Evolutionary conservation across 2,113 vertebrate species (phyloP).

Genomic region (Nesospiza acunhae): DNA sequence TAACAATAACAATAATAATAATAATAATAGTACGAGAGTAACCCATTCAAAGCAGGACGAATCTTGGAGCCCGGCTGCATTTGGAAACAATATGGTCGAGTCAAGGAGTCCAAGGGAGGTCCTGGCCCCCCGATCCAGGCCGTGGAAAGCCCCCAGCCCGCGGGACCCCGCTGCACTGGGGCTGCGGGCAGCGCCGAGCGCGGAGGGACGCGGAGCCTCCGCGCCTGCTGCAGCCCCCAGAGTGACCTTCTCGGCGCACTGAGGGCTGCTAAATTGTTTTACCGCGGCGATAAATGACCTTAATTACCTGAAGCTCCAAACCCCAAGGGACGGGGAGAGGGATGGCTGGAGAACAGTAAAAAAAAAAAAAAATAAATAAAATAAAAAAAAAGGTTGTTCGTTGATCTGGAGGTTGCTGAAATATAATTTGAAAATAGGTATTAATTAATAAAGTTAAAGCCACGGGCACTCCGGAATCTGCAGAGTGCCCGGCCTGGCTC

Average conservation of each 20-base stretch:
- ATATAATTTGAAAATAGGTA: background rate
- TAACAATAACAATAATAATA: background rate
- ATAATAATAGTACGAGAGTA: background rate
- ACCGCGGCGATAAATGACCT: slow-evolving; percentile 46
- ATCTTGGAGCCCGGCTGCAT: background rate
- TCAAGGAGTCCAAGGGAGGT: background rate
- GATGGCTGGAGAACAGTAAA: background rate
- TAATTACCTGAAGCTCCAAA: slow-evolving; percentile 46
- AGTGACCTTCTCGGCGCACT: slow-evolving; percentile 18
- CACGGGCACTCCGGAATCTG: background rate
- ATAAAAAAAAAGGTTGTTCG: background rate
- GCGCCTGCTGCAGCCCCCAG: background rate
- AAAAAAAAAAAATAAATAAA: background rate
- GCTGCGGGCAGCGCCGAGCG: background rate
- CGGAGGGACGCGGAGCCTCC: background rate
- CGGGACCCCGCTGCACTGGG: background rate
- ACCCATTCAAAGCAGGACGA: background rate
- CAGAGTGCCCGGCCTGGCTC: background rate
- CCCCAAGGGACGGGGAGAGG: background rate
- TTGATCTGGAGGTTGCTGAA: background rate
- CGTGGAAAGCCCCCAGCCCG: background rate
- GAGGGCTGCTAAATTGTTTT: slow-evolving; percentile 54
- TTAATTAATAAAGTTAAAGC: background rate
- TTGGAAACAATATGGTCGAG: background rate
- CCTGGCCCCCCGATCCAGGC: background rate